Evolutionary conservation across 30 jellyfish, hydroid and myxozoan genomes (phyloP).

Genomic region (Aurelia coerulea): DNA sequence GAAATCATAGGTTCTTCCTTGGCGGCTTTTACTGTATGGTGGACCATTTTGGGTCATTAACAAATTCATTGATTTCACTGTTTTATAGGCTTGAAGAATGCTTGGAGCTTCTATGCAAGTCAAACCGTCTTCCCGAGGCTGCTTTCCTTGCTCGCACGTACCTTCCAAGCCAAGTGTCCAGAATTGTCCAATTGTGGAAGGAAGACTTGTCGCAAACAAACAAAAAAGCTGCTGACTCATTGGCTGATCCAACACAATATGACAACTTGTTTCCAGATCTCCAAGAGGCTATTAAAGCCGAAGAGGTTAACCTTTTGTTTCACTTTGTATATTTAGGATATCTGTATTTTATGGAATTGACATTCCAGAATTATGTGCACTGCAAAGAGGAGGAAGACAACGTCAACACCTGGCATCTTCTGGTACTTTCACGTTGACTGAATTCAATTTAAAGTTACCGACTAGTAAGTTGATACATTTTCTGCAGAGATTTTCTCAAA

Average conservation of each 20-base stretch:
- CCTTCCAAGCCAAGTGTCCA: slow-evolving; percentile 91
- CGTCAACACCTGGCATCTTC: no score
- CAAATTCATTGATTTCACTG: no score
- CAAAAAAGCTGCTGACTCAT: slow-evolving; percentile 97
- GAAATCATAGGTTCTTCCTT: no score
- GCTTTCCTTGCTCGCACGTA: slow-evolving; percentile 99
- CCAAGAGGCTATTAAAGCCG: slow-evolving; percentile 98
- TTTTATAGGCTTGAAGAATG: slow-evolving; percentile 86
- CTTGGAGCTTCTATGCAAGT: slow-evolving; percentile 93
- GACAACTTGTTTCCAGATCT: slow-evolving; percentile 97
- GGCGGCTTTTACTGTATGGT: no score
- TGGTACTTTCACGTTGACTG: no score
- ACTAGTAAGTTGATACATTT: no score
- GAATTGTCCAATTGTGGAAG: slow-evolving; percentile 92
- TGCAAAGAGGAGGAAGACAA: no score
- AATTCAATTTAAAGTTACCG: no score
- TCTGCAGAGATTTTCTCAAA: no score
- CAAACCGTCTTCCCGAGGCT: slow-evolving; percentile 98
- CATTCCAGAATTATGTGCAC: no score
- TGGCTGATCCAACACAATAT: slow-evolving; percentile 99
- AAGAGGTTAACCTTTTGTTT: slow-evolving; percentile 44
- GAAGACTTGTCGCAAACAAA: slow-evolving; percentile 90
- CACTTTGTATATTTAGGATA: not conserved
- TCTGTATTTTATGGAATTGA: no score
- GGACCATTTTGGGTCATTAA: no score